Evolutionary conservation across 2,888 invertebrate genomes (phyloP).

Genomic region (Andrena fulva): DNA sequence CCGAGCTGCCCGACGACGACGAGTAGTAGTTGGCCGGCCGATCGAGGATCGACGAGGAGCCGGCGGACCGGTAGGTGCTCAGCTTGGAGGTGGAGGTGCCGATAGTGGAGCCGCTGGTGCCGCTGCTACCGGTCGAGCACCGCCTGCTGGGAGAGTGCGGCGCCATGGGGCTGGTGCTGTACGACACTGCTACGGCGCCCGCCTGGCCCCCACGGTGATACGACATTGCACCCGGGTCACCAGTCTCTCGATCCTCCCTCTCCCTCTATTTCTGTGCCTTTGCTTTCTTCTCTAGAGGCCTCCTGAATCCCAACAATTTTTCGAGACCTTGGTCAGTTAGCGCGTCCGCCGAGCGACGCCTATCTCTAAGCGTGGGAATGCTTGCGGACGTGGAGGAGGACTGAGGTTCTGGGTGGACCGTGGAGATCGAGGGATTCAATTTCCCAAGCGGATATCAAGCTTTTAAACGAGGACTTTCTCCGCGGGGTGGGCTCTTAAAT

Average conservation of each 20-base stretch:
- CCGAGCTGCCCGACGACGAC: conserved; percentile 54
- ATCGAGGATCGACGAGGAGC: conserved; percentile 68
- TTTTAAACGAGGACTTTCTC: neutral
- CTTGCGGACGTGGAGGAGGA: neutral
- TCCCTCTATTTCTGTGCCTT: conserved; percentile 26
- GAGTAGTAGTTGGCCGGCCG: conserved; percentile 69
- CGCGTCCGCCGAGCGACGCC: neutral
- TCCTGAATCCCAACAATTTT: conserved; percentile 62
- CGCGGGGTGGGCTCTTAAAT: neutral
- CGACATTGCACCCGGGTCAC: conserved; percentile 78
- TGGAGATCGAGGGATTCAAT: neutral
- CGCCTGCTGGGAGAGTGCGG: conserved; percentile 80
- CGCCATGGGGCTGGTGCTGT: conserved; percentile 80
- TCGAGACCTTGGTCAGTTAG: conserved; percentile 32
- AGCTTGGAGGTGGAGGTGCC: conserved; percentile 72
- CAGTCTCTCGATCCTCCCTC: conserved; percentile 45
- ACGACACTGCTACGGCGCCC: conserved; percentile 82
- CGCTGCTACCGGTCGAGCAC: conserved; percentile 74
- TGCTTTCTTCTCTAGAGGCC: conserved; percentile 36
- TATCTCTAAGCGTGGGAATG: conserved; percentile 15
- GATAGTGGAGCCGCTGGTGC: conserved; percentile 71
- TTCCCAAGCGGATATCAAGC: neutral
- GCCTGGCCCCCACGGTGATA: conserved; percentile 80
- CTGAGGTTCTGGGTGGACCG: no score
- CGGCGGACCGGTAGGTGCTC: conserved; percentile 72